phyloP scores from a whole-genome alignment of 2,888 invertebrate genomes.

The Blera fallax region DNA sequence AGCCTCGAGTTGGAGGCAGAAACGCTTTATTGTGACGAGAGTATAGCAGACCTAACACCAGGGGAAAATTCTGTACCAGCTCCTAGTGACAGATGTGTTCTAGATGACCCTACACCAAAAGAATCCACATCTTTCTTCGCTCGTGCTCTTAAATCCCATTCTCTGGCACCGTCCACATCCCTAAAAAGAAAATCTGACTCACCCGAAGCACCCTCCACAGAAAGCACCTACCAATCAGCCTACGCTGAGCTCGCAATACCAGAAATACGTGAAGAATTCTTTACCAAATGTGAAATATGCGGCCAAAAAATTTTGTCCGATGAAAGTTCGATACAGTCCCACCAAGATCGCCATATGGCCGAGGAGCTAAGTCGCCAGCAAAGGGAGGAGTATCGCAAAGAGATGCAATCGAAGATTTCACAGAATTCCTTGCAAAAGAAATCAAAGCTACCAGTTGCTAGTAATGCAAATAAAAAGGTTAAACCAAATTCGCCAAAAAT shows the following conservation, averaged over 20 bases:
- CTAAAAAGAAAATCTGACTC: constrained; percentile 37
- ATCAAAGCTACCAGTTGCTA: constrained; percentile 26
- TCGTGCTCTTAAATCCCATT: not conserved
- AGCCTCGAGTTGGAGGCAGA: not conserved
- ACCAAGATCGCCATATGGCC: constrained; percentile 89
- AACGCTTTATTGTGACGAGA: constrained; percentile 31
- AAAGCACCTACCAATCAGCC: constrained; percentile 71
- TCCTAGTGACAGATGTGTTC: not conserved
- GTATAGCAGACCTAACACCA: constrained; percentile 5
- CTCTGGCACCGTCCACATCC: not conserved
- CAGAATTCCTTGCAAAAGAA: constrained; percentile 69
- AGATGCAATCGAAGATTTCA: constrained; percentile 75
- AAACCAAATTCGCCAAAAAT: constrained; percentile 63
- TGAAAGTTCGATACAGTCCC: constrained; percentile 84
- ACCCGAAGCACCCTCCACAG: not conserved
- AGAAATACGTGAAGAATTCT: constrained; percentile 74
- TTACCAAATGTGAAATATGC: constrained; percentile 86
- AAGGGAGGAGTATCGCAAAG: constrained; percentile 78
- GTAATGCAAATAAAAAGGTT: constrained; percentile 76
- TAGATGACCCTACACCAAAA: not conserved
- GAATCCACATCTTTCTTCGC: constrained; percentile 26
- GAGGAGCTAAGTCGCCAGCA: constrained; percentile 85
- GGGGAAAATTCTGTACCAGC: constrained; percentile 6
- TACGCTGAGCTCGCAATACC: constrained; percentile 79
- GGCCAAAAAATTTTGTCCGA: constrained; percentile 83